A percentile compares a stretch with the other conserved stretches of the same genome.
phyloP scores from a whole-genome alignment of 2,113 vertebrate species.

The Rhabdomys dilectus region DNA sequence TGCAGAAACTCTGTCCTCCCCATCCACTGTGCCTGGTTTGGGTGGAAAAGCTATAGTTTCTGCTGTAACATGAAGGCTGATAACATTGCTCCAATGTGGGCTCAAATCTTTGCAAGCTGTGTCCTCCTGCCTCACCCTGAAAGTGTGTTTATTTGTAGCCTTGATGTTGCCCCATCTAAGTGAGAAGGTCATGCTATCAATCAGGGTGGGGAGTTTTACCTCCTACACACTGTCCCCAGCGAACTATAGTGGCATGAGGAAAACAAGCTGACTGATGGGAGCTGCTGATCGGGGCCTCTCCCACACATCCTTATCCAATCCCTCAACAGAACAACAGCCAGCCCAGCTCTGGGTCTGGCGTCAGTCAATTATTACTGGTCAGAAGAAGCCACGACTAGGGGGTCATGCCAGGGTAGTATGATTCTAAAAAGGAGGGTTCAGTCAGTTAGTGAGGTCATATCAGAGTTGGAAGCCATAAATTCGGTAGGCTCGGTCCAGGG shows the following conservation, averaged over 20 bases:
- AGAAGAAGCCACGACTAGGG: background rate
- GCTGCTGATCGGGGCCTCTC: background rate
- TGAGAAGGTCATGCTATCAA: background rate
- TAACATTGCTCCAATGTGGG: background rate
- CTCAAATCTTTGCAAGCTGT: background rate
- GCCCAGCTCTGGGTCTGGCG: background rate
- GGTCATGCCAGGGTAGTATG: background rate
- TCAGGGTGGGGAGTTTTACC: background rate
- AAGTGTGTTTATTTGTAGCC: constrained; percentile 21
- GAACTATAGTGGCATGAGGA: background rate
- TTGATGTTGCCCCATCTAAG: background rate
- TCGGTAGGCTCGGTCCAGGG: no score
- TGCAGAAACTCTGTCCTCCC: background rate
- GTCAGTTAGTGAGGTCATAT: background rate
- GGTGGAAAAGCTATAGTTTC: background rate
- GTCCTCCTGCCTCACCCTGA: background rate
- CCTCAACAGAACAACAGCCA: background rate
- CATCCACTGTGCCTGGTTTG: background rate
- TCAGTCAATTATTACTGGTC: background rate
- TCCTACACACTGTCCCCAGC: background rate
- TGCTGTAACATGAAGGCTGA: background rate
- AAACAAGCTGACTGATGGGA: background rate
- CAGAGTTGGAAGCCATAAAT: background rate
- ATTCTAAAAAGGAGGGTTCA: background rate
- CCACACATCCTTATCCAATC: background rate